Evolutionary conservation across 2,113 vertebrate species (phyloP).

Genomic region (Gallinago paraguaiae): DNA sequence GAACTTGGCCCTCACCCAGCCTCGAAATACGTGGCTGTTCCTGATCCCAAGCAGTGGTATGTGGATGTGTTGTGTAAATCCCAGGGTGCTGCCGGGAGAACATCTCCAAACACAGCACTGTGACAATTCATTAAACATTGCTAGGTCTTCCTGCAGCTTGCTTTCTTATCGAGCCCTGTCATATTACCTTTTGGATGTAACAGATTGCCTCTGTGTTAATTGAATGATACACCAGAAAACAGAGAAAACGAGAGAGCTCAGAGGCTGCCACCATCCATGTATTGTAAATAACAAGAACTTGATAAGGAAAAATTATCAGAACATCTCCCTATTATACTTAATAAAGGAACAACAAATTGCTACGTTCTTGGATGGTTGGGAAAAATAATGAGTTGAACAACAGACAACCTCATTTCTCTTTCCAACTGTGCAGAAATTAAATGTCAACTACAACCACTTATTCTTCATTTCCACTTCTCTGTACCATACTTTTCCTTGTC

Average conservation of each 20-base stretch:
- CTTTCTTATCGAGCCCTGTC: constrained; percentile 25
- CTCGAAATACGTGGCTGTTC: not conserved
- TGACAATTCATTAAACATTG: constrained; percentile 6
- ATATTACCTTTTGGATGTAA: constrained; percentile 48
- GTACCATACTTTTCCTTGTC: constrained; percentile 9
- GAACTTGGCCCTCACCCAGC: not conserved
- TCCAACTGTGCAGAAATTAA: constrained; percentile 61
- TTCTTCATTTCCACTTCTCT: constrained; percentile 58
- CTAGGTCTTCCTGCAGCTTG: constrained; percentile 9
- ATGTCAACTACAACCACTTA: constrained; percentile 53
- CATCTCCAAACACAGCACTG: not conserved
- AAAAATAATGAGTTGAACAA: constrained; percentile 43
- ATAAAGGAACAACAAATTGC: constrained; percentile 59
- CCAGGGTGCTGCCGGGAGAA: not conserved
- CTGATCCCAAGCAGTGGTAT: not conserved
- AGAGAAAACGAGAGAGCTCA: constrained; percentile 47
- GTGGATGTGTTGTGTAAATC: not conserved
- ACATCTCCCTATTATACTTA: constrained; percentile 59
- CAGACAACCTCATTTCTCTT: constrained; percentile 61
- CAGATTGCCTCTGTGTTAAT: constrained; percentile 41
- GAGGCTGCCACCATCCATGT: constrained; percentile 1
- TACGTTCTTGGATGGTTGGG: not conserved
- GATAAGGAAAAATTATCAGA: constrained; percentile 58
- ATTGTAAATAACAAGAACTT: constrained; percentile 27
- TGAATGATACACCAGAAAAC: constrained; percentile 26